phyloP scores from a whole-genome alignment of 2,797 vertebrate genomes.

The Neopelma chrysocephalum region DNA sequence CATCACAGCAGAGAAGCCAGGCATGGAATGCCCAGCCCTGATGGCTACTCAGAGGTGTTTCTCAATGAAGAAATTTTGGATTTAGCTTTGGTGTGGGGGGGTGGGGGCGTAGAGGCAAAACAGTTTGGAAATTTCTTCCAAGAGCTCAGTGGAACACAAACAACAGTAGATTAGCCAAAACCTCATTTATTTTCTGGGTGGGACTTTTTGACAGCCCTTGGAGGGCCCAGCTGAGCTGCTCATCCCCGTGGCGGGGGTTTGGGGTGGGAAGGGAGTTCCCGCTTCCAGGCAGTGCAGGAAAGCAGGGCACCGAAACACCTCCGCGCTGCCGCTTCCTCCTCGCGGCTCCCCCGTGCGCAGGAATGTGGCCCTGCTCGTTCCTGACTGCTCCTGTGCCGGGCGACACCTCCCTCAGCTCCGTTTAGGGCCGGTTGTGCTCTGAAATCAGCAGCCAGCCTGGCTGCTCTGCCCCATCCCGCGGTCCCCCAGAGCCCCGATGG shows the following conservation, averaged over 20 bases:
- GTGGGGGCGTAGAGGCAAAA: not conserved
- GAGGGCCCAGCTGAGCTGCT: not conserved
- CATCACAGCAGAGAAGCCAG: fast-evolving
- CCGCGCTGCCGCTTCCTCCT: not conserved
- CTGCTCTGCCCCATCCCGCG: not conserved
- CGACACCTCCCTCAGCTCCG: not conserved
- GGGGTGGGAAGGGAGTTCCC: not conserved
- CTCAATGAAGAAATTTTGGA: not conserved
- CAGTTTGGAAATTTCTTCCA: not conserved
- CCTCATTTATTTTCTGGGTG: not conserved
- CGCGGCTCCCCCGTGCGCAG: not conserved
- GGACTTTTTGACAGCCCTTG: not conserved
- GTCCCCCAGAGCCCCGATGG: fast-evolving
- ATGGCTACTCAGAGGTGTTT: not conserved
- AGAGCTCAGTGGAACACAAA: not conserved
- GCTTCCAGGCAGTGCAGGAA: not conserved
- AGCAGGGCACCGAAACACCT: conserved; percentile 1
- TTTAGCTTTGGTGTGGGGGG: not conserved
- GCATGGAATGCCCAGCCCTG: not conserved
- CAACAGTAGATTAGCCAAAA: not conserved
- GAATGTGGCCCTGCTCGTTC: conserved; percentile 54
- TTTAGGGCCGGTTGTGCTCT: not conserved
- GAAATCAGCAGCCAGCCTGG: not conserved
- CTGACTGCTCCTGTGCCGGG: not conserved
- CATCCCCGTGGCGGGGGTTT: fast-evolving